These are phyloP conservation scores for Cynodonichthys magdalenae DNA, from an alignment of 2,797 vertebrate species.

Conservation along the genomic window DNA sequence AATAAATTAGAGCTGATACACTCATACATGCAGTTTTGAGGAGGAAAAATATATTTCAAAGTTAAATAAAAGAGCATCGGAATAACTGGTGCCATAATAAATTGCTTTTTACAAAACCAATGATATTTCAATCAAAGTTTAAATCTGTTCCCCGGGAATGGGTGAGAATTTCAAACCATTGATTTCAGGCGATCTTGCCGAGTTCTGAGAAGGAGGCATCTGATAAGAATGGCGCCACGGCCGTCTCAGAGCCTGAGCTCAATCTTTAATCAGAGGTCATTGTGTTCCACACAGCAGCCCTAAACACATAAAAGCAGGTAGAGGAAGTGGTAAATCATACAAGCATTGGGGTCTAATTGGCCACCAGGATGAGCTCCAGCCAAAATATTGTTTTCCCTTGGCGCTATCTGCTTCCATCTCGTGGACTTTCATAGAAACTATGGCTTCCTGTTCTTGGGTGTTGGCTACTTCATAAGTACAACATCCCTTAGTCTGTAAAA, in stretches of 20 bases:
- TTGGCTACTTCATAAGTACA: conserved; percentile 77
- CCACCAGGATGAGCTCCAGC: conserved; percentile 78
- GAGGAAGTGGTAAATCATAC: conserved; percentile 83
- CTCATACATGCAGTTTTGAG: no score
- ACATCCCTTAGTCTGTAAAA: conserved; percentile 89
- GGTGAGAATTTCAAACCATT: conserved; percentile 35
- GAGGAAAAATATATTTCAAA: neutral
- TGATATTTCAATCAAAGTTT: conserved; percentile 28
- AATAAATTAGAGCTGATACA: neutral
- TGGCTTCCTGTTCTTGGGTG: conserved; percentile 92
- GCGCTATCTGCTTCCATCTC: conserved; percentile 88
- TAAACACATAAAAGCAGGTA: conserved; percentile 77
- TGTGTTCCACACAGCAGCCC: conserved; percentile 72
- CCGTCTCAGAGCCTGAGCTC: conserved; percentile 66
- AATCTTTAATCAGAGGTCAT: conserved; percentile 80
- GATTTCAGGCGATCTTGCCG: conserved; percentile 63
- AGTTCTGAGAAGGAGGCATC: conserved; percentile 67
- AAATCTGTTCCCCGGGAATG: conserved; percentile 12
- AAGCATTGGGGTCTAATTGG: conserved; percentile 77
- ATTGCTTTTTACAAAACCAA: conserved; percentile 9
- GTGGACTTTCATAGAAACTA: conserved; percentile 87
- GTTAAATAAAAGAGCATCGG: neutral
- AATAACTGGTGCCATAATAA: neutral
- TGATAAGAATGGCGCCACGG: conserved; percentile 79
- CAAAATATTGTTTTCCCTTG: conserved; percentile 83